Base-by-base conservation (phyloP, 1,140 invertebrate species). In the Temnothorax nylanderi region DNA sequence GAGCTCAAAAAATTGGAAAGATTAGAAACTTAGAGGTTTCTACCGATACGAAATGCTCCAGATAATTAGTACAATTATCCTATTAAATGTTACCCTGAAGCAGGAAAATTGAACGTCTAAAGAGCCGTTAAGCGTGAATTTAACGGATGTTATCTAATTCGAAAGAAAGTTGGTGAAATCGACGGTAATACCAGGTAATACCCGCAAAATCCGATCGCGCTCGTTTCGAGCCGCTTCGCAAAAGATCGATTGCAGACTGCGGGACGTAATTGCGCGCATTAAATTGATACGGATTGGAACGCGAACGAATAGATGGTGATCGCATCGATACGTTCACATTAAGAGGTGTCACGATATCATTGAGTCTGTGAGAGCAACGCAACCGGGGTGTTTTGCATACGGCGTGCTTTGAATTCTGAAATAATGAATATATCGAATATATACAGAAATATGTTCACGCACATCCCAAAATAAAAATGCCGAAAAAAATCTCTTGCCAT, bases 251-350 rank as follows among this genome's bases (percentile, higher is more conserved):
- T 89, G 1, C 16, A 88, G 34, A 0, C 34, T 10, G 72, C 21
- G 11, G 65, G 2, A 65, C 18, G 49, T 4, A 49, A 76, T 47
- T 26, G 13, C 21, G 8, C 11, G 26, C 7, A 44, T 86, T 13
- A 69, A 54, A 49, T 41, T 41, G 93, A 94, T 65, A 56, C 64
- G 71, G 93, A 95, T 37, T 99, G 98, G 98, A 94, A 96, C 7
- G 92, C 98, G 51, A 97, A 98, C 89, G 96, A n/a, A 87, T 96
- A 96, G 11, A 96, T 96, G 0, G 97, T 99, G 98, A 98, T 92
- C 97, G 98, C 91, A 96, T 99, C 7, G 97, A 98, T 92, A 97
- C 98, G 0, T 99, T 98, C 92, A 96, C 98, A 44, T 97, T 21
- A 41, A 98, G 94, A 96, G 98, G 85, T 98, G 98, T 90, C 96